phyloP scores from a whole-genome alignment of 2,113 vertebrate genomes.

The Pachypanchax playfairii region DNA sequence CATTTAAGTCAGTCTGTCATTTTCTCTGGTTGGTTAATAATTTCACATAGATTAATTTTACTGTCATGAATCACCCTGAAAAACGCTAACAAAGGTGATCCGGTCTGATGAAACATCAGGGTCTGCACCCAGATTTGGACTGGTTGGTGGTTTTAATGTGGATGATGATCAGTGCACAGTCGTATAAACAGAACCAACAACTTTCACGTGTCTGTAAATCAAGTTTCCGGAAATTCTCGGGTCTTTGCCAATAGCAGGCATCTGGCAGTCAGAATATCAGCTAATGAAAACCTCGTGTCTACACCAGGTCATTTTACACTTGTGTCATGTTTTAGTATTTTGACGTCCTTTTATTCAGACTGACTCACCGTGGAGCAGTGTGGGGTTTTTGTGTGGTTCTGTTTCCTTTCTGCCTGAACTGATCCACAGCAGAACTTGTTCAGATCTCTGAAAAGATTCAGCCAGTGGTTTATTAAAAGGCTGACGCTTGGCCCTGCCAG shows the following conservation, averaged over 20 bases:
- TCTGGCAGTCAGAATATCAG: background rate
- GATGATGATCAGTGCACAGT: background rate
- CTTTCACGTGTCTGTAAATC: constrained; percentile 11
- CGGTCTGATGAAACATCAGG: no score
- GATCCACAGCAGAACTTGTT: constrained; percentile 49
- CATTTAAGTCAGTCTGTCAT: no score
- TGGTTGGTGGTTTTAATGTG: constrained; percentile 2
- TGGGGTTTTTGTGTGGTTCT: background rate
- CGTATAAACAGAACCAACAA: background rate
- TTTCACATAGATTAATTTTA: no score
- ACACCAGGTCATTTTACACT: background rate
- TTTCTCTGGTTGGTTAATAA: no score
- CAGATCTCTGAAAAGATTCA: constrained; percentile 63
- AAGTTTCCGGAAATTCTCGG: constrained; percentile 2
- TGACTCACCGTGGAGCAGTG: background rate
- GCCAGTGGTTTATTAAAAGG: constrained; percentile 58
- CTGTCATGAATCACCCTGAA: no score
- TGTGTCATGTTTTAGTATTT: background rate
- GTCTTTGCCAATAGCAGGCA: background rate
- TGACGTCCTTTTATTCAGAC: background rate
- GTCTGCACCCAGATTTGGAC: no score
- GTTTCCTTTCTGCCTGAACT: constrained; percentile 43
- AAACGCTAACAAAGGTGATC: no score
- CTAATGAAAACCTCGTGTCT: constrained; percentile 1
- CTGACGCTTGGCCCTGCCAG: constrained; percentile 60